Evolutionary conservation across 2,888 invertebrate species (phyloP), one percentile per base, ranked within the genome.

Genomic region (Parnassius orleans): DNA sequence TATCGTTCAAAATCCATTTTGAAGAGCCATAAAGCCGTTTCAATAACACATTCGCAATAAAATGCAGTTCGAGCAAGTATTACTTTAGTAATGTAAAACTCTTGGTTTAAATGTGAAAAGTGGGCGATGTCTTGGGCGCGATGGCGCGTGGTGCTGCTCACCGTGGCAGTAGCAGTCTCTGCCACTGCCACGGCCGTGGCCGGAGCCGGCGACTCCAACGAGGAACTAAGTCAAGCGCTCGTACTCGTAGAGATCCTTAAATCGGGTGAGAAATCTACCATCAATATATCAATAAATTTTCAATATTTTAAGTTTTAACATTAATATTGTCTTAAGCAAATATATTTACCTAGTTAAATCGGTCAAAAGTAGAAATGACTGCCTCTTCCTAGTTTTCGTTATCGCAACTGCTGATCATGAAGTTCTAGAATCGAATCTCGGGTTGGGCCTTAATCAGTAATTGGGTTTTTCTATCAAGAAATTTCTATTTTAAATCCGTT

Each of bases 141-240:
- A 3, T 15, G 60, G 41, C 14, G 52, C 51, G 42, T 44, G 41
- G n/a, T 61, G 5, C 47, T 47, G 24, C 41, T 11, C 57, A 19
- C 47, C 14, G 56, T 43, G 10, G 14, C 24, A 9, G n/a, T 50
- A 3, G 44, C 19, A 1, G 47, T 11, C 2, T 11, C 19, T 2
- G 47, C 11, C 3, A 14, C 42, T 2, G 33, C 60, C 10, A 7
- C 15, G 11, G n/a, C 47, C 42, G 15, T 14, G 2, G 10, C n/a
- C 3, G 2, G 2, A 0, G 57, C 42, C 14, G 42, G 53, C 47
- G 47, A 24, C 41, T 53, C 62, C 41, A 44, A 50, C 9, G 62
- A 63, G 41, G 53, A 48, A 9, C 43, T 63, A 10, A 53, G 19
- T 10, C 58, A 63, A 19, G 62, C 62, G 0, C 57, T 63, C 12